A percentile compares a stretch with the other conserved stretches of the same genome.
Conservation (phyloP, 1,140 invertebrate genomes). For the Heliconius melpomene region DNA sequence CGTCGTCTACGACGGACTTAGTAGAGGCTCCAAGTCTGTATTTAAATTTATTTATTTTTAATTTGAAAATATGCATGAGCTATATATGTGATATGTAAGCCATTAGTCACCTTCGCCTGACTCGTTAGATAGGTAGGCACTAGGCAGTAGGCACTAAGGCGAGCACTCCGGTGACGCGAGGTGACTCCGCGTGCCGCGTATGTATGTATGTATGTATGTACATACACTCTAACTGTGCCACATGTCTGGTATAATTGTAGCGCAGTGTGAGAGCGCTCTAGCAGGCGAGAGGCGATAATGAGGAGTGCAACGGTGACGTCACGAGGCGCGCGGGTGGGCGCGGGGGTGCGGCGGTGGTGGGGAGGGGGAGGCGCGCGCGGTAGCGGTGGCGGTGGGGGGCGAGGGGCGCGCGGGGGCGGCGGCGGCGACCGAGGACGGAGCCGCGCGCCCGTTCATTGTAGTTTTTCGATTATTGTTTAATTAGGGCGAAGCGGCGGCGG, state of each 20-base stretch:
- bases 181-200: conserved; percentile 13
- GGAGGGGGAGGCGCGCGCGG: conserved; percentile 37
- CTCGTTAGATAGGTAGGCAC: background rate
- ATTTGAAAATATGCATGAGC: background rate
- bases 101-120: conserved; percentile 1
- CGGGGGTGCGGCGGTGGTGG: conserved; percentile 31
- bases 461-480: conserved; percentile 81
- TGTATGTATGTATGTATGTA: conserved; percentile 27
- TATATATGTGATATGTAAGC: background rate
- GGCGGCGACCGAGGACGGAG: conserved; percentile 67
- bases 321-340: conserved; percentile 49
- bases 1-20: background rate
- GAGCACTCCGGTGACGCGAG: conserved; percentile 19
- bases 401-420: conserved; percentile 49
- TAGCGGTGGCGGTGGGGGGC: conserved; percentile 30
- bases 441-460: conserved; percentile 79
- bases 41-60: conserved; percentile 4
- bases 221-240: conserved; percentile 39
- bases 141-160: background rate
- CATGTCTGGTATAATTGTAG: conserved; percentile 49
- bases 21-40: background rate
- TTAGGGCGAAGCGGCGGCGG: conserved; percentile 80
- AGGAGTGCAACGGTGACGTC: conserved; percentile 78
- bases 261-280: conserved; percentile 57
- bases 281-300: conserved; percentile 72